Conservation (phyloP, 2,797 vertebrate genomes). For the Lagodon rhomboides region DNA sequence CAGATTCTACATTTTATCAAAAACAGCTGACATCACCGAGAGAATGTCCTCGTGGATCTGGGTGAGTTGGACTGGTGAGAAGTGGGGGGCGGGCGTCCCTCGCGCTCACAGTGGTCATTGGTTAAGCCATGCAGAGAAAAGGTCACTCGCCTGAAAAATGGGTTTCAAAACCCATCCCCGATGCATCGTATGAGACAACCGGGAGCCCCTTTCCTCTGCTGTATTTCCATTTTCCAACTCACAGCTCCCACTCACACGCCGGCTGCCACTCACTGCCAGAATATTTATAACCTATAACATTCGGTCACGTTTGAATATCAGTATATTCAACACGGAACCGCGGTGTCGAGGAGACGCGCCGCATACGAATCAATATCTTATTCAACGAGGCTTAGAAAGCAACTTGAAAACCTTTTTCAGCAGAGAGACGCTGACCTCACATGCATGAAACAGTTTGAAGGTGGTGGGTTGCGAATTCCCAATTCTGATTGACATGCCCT, state of each 20-base stretch:
- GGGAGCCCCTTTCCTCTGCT: too few relatives aligned
- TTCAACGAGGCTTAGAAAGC: background rate
- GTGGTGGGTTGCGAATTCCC: background rate
- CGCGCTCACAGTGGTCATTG: background rate
- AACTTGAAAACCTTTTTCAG: background rate
- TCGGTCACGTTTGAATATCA: background rate
- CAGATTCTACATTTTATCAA: background rate
- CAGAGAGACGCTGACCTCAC: background rate
- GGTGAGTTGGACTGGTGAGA: background rate
- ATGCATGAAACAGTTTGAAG: background rate
- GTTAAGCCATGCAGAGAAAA: background rate
- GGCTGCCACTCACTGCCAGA: too few relatives aligned
- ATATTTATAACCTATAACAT: background rate
- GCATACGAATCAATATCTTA: too few relatives aligned
- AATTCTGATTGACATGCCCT: background rate
- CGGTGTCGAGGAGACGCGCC: too few relatives aligned
- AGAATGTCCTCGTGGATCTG: background rate
- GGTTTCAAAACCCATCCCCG: background rate
- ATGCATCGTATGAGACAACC: background rate
- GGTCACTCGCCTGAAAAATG: background rate
- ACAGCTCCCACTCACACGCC: too few relatives aligned
- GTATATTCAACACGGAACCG: too few relatives aligned
- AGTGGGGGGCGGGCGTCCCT: background rate
- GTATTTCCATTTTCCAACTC: too few relatives aligned
- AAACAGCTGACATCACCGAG: background rate